Percentiles rank a stretch among this genome's conserved stretches.
Evolutionary conservation across 2,113 vertebrate species (phyloP).

Genomic region (Apistogramma diplotaenia): DNA sequence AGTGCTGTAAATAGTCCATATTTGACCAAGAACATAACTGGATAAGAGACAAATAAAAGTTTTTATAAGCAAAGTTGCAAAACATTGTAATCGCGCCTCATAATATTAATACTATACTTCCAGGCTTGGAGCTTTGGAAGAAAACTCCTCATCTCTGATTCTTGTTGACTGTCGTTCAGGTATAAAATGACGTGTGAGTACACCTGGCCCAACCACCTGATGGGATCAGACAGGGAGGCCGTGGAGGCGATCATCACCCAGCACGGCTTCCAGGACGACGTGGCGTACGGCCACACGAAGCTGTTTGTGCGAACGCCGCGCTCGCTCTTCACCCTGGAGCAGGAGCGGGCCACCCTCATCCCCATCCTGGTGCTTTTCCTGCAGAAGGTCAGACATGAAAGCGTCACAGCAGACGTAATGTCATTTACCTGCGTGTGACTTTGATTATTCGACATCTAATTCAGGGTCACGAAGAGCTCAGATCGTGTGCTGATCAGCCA

Average conservation of each 20-base stretch:
- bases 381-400: slow-evolving; percentile 84
- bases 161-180: slow-evolving; percentile 39
- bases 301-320: slow-evolving; percentile 88
- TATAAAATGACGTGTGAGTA: slow-evolving; percentile 98
- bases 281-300: slow-evolving; percentile 89
- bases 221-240: slow-evolving; percentile 83
- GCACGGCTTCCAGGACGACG: slow-evolving; percentile 85
- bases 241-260: slow-evolving; percentile 86
- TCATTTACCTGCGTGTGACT: background rate
- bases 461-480: background rate
- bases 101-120: no score
- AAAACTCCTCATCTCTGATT: background rate
- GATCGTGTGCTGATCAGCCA: slow-evolving; percentile 2
- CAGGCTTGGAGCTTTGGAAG: no score
- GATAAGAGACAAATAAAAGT: no score
- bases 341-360: slow-evolving; percentile 84
- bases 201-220: slow-evolving; percentile 95
- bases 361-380: slow-evolving; percentile 92
- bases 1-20: no score
- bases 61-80: no score
- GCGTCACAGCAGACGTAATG: background rate
- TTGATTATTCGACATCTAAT: background rate
- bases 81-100: no score
- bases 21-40: no score
- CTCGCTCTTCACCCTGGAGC: slow-evolving; percentile 85